Evolutionary conservation across 2,797 vertebrate genomes (phyloP).

Genomic region (Echiichthys vipera): DNA sequence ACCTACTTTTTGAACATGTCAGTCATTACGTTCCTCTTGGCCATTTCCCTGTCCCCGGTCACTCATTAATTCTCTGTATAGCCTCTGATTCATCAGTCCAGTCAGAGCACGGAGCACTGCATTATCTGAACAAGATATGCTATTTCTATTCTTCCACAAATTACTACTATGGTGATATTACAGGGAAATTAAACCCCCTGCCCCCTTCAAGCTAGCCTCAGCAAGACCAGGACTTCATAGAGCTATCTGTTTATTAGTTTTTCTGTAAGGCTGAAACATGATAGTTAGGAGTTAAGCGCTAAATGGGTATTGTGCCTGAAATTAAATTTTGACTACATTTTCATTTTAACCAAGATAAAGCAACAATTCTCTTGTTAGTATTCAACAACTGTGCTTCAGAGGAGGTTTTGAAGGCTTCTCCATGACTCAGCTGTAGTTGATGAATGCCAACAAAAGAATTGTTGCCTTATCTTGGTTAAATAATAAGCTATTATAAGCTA

Average conservation of each 20-base stretch:
- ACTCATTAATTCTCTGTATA: conserved; percentile 54
- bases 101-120: conserved; percentile 7
- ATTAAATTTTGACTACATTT: not conserved
- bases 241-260: conserved; percentile 13
- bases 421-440: not conserved
- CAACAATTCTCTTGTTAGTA: not conserved
- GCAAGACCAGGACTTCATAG: not conserved
- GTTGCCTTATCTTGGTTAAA: not conserved
- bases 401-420: not conserved
- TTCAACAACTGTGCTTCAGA: not conserved
- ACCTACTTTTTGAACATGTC: conserved; percentile 68
- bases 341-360: conserved; percentile 6
- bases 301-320: not conserved
- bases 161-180: not conserved
- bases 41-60: conserved; percentile 56
- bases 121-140: conserved; percentile 12
- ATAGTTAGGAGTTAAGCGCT: not conserved
- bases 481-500: too few species aligned
- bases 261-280: conserved; percentile 4
- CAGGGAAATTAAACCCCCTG: not conserved
- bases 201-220: not conserved
- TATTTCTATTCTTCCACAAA: not conserved
- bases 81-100: conserved; percentile 40
- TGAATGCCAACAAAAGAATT: conserved; percentile 2
- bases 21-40: conserved; percentile 50